These are phyloP conservation scores for Hypolimnas misippus DNA, from an alignment of 2,888 invertebrate species.

Conservation along the genomic window DNA sequence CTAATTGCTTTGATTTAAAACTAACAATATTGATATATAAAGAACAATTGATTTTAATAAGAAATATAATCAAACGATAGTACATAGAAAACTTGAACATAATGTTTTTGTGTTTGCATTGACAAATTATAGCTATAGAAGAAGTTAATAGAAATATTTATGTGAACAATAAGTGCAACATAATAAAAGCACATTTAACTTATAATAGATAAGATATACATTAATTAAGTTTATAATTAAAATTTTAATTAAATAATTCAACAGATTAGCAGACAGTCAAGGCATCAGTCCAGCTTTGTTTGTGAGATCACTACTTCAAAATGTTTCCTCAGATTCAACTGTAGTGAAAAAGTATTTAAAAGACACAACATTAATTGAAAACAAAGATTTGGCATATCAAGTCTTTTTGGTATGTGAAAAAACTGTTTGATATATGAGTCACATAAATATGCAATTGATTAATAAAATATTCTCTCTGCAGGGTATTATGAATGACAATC, in stretches of 20 bases:
- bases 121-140: no score
- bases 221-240: no score
- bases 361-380: constrained; percentile 89
- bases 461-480: constrained; percentile 69
- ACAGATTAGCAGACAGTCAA: constrained; percentile 72
- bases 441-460: not conserved
- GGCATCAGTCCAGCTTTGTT: constrained; percentile 74
- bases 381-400: constrained; percentile 89
- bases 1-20: constrained; percentile 44
- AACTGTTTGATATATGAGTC: not conserved
- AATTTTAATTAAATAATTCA: constrained; percentile 38
- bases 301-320: constrained; percentile 76
- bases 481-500: constrained; percentile 92
- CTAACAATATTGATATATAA: not conserved
- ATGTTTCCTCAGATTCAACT: constrained; percentile 69
- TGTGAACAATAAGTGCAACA: no score
- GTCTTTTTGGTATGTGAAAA: constrained; percentile 87
- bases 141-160: no score
- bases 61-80: no score
- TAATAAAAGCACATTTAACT: no score
- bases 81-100: no score
- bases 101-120: no score
- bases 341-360: constrained; percentile 84
- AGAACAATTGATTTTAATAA: not conserved
- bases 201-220: no score